Percentiles rank a stretch among this genome's conserved stretches.
Evolutionary conservation across 2,113 vertebrate genomes (phyloP).

Genomic region (Orycteropus afer): DNA sequence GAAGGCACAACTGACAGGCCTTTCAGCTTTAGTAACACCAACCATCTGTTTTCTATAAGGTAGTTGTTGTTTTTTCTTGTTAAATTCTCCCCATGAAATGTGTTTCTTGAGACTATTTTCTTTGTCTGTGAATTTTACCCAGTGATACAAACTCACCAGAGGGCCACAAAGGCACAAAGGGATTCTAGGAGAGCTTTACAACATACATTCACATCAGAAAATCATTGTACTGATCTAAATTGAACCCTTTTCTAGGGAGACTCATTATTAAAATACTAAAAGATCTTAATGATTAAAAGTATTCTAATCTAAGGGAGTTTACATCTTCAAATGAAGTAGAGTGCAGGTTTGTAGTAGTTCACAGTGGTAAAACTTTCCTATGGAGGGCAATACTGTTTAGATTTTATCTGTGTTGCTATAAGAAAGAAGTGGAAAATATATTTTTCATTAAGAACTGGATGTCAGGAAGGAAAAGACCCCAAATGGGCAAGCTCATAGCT

Average conservation of each 20-base stretch:
- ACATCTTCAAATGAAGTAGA: not conserved
- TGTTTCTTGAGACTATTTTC: slow-evolving; percentile 67
- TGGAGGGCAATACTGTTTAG: not conserved
- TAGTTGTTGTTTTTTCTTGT: slow-evolving; percentile 79
- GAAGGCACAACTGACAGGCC: slow-evolving; percentile 69
- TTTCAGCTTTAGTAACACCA: slow-evolving; percentile 63
- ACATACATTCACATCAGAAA: not conserved
- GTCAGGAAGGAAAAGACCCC: not conserved
- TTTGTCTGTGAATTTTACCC: slow-evolving; percentile 57
- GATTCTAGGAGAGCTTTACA: slow-evolving; percentile 16
- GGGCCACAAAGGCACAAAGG: not conserved
- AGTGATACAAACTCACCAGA: slow-evolving; percentile 9
- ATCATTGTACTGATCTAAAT: not conserved
- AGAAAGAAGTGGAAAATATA: not conserved
- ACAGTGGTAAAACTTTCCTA: not conserved
- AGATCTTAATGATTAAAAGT: not conserved
- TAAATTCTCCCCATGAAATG: slow-evolving; percentile 74
- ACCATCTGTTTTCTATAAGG: slow-evolving; percentile 82
- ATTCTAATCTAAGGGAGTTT: not conserved
- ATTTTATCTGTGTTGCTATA: not conserved
- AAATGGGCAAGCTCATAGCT: not conserved
- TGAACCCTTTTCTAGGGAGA: not conserved
- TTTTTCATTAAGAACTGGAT: not conserved
- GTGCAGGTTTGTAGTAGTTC: not conserved
- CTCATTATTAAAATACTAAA: not conserved